Percentiles rank a stretch among this genome's conserved stretches.
phyloP scores from a whole-genome alignment of 2,888 invertebrate species.

The Chloromyia formosa region DNA sequence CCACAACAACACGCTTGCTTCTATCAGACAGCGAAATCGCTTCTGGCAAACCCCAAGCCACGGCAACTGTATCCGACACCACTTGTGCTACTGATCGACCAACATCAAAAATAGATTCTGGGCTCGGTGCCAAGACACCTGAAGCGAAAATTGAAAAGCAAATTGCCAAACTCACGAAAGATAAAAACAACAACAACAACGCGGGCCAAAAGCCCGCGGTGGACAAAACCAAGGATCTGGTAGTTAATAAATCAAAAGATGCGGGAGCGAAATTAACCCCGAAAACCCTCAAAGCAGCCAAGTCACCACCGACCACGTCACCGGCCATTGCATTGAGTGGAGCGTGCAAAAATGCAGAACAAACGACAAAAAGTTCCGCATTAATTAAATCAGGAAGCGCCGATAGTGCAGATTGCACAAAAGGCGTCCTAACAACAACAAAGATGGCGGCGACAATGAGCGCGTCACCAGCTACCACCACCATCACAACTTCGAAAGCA shows the following conservation, averaged over 20 bases:
- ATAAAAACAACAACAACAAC: constrained; percentile 1
- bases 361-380: constrained; percentile 45
- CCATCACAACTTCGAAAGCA: constrained; percentile 52
- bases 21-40: constrained; percentile 28
- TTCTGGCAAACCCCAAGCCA: constrained; percentile 38
- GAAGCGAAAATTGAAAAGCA: constrained; percentile 54
- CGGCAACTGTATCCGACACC: constrained; percentile 48
- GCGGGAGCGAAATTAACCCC: constrained; percentile 26
- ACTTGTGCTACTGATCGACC: constrained; percentile 40
- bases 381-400: constrained; percentile 47
- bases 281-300: constrained; percentile 21
- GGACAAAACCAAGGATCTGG: constrained; percentile 18
- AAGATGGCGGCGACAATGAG: constrained; percentile 42
- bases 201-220: not conserved
- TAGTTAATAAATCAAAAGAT: constrained; percentile 24
- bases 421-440: constrained; percentile 11
- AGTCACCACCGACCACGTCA: constrained; percentile 43
- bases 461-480: constrained; percentile 45
- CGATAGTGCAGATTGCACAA: constrained; percentile 43
- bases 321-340: not conserved
- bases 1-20: constrained; percentile 2
- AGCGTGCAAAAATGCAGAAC: constrained; percentile 48
- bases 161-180: constrained; percentile 44
- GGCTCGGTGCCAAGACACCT: constrained; percentile 63
- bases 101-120: constrained; percentile 61